Conservation (phyloP, 2,888 invertebrate species). For the Rhyacophila evoluta region DNA sequence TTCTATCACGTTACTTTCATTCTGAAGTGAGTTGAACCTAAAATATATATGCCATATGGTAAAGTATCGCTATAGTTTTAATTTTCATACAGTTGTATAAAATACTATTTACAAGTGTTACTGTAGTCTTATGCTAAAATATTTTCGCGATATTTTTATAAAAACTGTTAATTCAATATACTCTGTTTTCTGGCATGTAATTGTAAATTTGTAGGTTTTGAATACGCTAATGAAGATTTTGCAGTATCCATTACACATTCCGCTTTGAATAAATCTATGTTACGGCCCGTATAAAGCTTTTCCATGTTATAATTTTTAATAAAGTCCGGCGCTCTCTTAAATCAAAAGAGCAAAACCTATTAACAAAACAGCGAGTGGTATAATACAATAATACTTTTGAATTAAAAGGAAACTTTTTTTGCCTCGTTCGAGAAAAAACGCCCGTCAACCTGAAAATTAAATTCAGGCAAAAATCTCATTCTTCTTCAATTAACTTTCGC, state of each 20-base stretch:
- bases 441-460: slow-evolving; percentile 49
- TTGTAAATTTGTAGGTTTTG: not conserved
- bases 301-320: slow-evolving; percentile 27
- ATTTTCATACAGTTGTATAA: no score
- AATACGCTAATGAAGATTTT: slow-evolving; percentile 1
- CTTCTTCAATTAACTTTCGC: slow-evolving; percentile 53
- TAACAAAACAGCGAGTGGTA: slow-evolving; percentile 29
- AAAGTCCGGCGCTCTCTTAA: slow-evolving; percentile 2
- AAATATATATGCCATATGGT: no score
- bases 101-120: no score
- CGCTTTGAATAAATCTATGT: not conserved
- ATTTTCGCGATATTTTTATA: no score
- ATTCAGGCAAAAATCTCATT: slow-evolving; percentile 53
- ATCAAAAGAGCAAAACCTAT: slow-evolving; percentile 29
- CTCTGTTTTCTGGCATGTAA: no score
- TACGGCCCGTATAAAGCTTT: slow-evolving; percentile 9
- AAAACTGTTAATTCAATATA: no score
- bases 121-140: no score
- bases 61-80: no score
- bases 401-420: slow-evolving; percentile 29
- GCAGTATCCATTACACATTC: slow-evolving; percentile 5
- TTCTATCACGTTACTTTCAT: no score
- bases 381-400: slow-evolving; percentile 26
- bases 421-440: slow-evolving; percentile 27
- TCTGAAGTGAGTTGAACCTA: no score